Percentiles rank a stretch among this genome's conserved stretches.
Evolutionary conservation across 1,140 invertebrate species (phyloP).

Genomic region (Phymorhynchus buccinoides): DNA sequence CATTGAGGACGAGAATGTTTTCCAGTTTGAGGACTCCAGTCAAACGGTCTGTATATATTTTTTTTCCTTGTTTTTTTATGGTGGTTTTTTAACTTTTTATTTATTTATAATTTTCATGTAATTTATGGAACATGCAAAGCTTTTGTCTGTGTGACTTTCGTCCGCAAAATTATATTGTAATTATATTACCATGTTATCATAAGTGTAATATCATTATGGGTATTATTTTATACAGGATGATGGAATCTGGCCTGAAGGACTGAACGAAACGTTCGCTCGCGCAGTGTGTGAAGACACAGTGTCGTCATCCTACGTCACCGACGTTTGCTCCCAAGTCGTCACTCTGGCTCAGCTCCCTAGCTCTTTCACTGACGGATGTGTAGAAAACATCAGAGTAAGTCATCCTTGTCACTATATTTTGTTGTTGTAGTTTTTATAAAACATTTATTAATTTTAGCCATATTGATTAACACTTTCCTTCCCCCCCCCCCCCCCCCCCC

Average conservation of each 20-base stretch:
- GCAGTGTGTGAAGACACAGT: constrained; percentile 35
- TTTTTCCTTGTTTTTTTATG: background rate
- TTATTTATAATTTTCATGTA: too few species aligned
- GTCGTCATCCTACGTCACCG: constrained; percentile 28
- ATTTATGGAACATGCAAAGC: too few species aligned
- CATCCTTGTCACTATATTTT: background rate
- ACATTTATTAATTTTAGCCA: too few species aligned
- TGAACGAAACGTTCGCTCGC: constrained; percentile 24
- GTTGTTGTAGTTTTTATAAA: too few species aligned
- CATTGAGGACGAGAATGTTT: constrained; percentile 2
- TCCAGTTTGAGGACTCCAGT: background rate
- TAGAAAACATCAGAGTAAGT: constrained; percentile 41
- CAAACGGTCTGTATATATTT: background rate
- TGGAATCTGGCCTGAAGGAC: constrained; percentile 18
- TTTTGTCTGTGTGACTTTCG: too few species aligned
- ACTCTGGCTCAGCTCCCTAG: background rate
- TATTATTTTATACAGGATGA: background rate
- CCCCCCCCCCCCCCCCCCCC: too few species aligned
- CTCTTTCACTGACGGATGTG: constrained; percentile 32
- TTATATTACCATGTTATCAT: too few species aligned
- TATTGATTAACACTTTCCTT: too few species aligned
- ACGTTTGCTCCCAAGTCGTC: constrained; percentile 35
- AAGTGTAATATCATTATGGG: too few species aligned
- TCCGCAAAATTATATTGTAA: too few species aligned
- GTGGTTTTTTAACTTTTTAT: too few species aligned